Evolutionary conservation across 2,888 invertebrate species (phyloP), one percentile per base, ranked within the genome.

Genomic region (Microdon myrmicae): DNA sequence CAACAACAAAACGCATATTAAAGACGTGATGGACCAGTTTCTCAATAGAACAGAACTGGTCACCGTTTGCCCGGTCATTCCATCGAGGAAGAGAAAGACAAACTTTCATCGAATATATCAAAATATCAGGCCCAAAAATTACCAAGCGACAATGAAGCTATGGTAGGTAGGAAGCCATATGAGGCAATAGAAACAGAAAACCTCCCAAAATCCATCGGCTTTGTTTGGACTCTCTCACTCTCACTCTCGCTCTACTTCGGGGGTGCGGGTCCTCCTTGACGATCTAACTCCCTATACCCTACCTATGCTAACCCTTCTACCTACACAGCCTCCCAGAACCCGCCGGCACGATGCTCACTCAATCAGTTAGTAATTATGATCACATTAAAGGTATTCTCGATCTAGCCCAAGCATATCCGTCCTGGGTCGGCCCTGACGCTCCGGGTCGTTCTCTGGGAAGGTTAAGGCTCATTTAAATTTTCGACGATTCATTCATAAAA

Each of bases 311-410:
- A n/a, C n/a, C n/a, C n/a, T n/a, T n/a, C n/a, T n/a, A n/a, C n/a
- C n/a, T n/a, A n/a, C n/a, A n/a, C n/a, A n/a, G n/a, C n/a, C n/a
- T n/a, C n/a, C n/a, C n/a, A n/a, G n/a, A n/a, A n/a, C n/a, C n/a
- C n/a, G 10, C 17, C 22, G 13, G 14, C 10, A n/a, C 16, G 35
- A 9, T 43, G 31, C 51, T 56, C 49, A 51, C 51, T 64, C 64
- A 64, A 58, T 64, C 64, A 58, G 58, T 58, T 43, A 47, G 43
- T 64, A 64, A 64, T 64, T 64, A 64, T 64, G 51, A 38, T 41
- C 51, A 56, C 56, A 56, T 56, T 56, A 23, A 12, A 26, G n/a
- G n/a, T n/a, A n/a, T n/a, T n/a, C n/a, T n/a, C n/a, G n/a, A n/a
- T n/a, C n/a, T n/a, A n/a, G n/a, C n/a, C n/a, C n/a, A 26, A 7